A percentile compares a stretch with the other conserved stretches of the same genome.
Conservation (phyloP, 1,140 invertebrate genomes). For the Goniozus legneri region DNA sequence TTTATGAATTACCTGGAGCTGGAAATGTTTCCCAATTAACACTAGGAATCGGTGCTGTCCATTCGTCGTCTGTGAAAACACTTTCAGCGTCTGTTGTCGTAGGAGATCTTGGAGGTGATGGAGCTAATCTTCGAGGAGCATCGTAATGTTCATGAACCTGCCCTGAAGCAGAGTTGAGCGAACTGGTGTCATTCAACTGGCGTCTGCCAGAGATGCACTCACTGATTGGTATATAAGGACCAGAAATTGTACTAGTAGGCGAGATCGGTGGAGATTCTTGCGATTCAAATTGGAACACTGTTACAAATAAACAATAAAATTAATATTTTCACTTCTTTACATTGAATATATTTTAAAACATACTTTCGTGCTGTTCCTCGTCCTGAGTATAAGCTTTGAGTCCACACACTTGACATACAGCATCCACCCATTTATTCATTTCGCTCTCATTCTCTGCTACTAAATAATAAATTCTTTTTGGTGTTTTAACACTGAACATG, state of each 20-base stretch:
- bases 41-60: constrained; percentile 40
- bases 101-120: constrained; percentile 49
- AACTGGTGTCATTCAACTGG: constrained; percentile 53
- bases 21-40: constrained; percentile 61
- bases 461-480: constrained; percentile 84
- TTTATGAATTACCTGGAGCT: constrained; percentile 17
- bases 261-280: constrained; percentile 62
- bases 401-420: constrained; percentile 88
- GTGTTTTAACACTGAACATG: constrained; percentile 87
- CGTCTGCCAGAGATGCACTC: constrained; percentile 85
- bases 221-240: constrained; percentile 79
- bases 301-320: constrained; percentile 7
- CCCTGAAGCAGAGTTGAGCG: constrained; percentile 38
- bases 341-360: too few relatives aligned
- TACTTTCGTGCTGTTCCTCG: constrained; percentile 61
- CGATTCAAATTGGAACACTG: constrained; percentile 48
- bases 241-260: constrained; percentile 60
- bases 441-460: constrained; percentile 86
- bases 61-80: constrained; percentile 43
- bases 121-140: constrained; percentile 43
- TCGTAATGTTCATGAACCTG: constrained; percentile 49
- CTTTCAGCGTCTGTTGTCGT: constrained; percentile 50
- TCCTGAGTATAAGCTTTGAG: constrained; percentile 75
- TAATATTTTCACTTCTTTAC: constrained; percentile 22
- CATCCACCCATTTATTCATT: constrained; percentile 94